phyloP scores from a whole-genome alignment of 2,113 vertebrate species.

The Apodemus sylvaticus region DNA sequence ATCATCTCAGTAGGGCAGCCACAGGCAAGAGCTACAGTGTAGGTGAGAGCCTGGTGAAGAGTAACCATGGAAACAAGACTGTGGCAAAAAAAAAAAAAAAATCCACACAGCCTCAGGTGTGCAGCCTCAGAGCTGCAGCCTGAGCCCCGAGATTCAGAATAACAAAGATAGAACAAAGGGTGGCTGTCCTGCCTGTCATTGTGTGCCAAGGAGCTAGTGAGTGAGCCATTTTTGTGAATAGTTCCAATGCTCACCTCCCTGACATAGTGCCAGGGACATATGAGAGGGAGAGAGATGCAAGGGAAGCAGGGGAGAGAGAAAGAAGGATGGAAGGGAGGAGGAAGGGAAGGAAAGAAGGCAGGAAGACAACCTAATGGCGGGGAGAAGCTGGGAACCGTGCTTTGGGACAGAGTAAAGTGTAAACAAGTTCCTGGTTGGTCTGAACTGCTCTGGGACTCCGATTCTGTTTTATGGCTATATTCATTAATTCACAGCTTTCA shows the following conservation, averaged over 20 bases:
- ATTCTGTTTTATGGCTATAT: constrained; percentile 14
- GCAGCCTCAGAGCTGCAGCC: not conserved
- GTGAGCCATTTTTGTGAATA: constrained; percentile 2
- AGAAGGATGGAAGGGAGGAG: not conserved
- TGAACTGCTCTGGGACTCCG: not conserved
- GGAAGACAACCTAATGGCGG: not conserved
- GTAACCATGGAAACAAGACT: not conserved
- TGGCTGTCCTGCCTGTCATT: not conserved
- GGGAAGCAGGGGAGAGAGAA: no score
- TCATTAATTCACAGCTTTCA: constrained; percentile 18
- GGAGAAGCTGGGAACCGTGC: not conserved
- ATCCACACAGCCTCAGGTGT: not conserved
- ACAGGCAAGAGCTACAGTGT: not conserved
- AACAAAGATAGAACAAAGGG: not conserved
- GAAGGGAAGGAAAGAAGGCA: not conserved
- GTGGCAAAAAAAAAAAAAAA: not conserved
- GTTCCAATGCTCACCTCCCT: not conserved
- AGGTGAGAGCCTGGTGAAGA: not conserved
- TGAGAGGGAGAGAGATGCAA: not conserved
- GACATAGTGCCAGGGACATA: not conserved
- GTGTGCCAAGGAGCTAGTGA: constrained; percentile 10
- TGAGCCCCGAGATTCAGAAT: not conserved
- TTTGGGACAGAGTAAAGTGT: not conserved
- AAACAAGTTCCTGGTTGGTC: not conserved
- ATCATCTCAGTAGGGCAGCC: not conserved